Evolutionary conservation across 1,140 invertebrate species (phyloP).

Genomic region (Neodiprion lecontei): DNA sequence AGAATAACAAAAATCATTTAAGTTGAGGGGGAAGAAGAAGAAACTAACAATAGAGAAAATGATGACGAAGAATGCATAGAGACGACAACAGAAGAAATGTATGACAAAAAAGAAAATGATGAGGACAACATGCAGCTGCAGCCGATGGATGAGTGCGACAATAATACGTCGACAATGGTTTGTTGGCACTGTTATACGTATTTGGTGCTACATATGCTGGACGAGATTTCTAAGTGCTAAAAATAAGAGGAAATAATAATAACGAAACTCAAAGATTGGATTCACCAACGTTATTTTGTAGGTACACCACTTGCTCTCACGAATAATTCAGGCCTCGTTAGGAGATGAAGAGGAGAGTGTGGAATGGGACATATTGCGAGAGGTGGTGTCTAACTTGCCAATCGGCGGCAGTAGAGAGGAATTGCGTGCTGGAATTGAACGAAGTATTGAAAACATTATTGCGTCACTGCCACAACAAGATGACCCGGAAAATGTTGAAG

Average conservation of each 20-base stretch:
- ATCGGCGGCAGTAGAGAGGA: constrained; percentile 12
- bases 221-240: too few relatives aligned
- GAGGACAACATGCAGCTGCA: neutral
- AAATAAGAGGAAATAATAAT: too few relatives aligned
- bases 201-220: neutral
- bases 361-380: neutral
- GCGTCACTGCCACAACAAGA: constrained; percentile 11
- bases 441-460: constrained; percentile 17
- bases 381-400: constrained; percentile 13
- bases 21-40: constrained; percentile 17
- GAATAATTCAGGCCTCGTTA: constrained; percentile 22
- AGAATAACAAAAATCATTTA: neutral
- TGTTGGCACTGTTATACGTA: neutral
- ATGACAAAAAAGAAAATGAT: neutral
- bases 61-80: neutral
- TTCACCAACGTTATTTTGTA: constrained; percentile 5
- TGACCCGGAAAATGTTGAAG: constrained; percentile 5
- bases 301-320: constrained; percentile 25
- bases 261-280: neutral
- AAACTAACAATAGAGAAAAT: constrained; percentile 10
- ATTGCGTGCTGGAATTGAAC: constrained; percentile 20
- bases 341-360: constrained; percentile 1
- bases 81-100: neutral
- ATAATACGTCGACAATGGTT: constrained; percentile 11
- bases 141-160: neutral